These are phyloP conservation scores for Anguilla megastoma DNA, from an alignment of 2,797 vertebrate species.

Conservation along the genomic window DNA sequence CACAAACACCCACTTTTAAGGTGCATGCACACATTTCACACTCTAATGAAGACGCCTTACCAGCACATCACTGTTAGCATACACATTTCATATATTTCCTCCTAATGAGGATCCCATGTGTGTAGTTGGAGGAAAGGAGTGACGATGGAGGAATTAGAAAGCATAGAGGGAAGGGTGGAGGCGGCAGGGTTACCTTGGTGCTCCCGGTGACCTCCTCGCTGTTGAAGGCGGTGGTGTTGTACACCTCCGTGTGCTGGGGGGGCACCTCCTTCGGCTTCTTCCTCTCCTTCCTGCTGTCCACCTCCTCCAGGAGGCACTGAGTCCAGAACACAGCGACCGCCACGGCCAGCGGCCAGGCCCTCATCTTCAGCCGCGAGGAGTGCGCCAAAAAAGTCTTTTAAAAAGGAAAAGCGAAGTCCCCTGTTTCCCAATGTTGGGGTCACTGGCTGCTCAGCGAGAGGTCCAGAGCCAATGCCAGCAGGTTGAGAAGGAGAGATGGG, in stretches of 20 bases:
- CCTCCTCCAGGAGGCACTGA: slow-evolving; percentile 71
- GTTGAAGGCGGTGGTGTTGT: slow-evolving; percentile 81
- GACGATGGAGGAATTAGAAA: background rate
- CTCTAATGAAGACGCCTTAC: background rate
- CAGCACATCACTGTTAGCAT: background rate
- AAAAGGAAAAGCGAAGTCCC: background rate
- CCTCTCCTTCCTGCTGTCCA: slow-evolving; percentile 77
- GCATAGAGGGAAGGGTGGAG: background rate
- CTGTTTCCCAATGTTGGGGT: slow-evolving; percentile 2
- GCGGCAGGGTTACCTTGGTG: slow-evolving; percentile 61
- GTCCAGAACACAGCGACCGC: slow-evolving; percentile 79
- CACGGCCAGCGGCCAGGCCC: slow-evolving; percentile 75
- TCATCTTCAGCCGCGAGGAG: slow-evolving; percentile 68
- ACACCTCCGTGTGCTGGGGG: slow-evolving; percentile 76
- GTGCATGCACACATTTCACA: background rate
- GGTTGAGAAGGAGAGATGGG: slow-evolving; percentile 45
- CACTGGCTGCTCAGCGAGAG: slow-evolving; percentile 22
- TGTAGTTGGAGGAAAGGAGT: background rate
- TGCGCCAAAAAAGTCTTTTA: slow-evolving; percentile 29
- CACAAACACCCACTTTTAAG: background rate
- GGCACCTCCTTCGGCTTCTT: slow-evolving; percentile 76
- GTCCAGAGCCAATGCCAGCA: slow-evolving; percentile 33
- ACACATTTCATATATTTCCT: background rate
- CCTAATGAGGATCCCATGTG: background rate
- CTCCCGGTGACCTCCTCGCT: slow-evolving; percentile 75